Evolutionary conservation across 2,888 invertebrate species (phyloP), one percentile per base, ranked within the genome.

Genomic region (Nymphalis urticae): DNA sequence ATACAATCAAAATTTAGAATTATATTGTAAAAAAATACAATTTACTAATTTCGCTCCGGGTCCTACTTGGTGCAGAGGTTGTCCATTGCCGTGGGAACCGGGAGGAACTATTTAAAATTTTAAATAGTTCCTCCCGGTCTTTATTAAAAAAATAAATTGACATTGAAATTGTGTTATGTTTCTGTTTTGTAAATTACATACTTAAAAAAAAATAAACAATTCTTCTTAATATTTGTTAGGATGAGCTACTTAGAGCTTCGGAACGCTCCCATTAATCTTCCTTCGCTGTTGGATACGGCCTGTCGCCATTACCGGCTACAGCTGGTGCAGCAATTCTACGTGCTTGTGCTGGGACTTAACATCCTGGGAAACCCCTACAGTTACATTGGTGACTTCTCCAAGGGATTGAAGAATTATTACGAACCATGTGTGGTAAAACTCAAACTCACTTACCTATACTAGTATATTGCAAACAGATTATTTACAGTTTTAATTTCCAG

Each of bases 341-440:
- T 97, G 0, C 92, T 96, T 72, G 95, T 97, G 1, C 88, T 97
- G 21, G 97, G 96, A 0, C 88, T 96, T 48, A 96, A 96, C 79
- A 96, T 97, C 42, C 93, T 97, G 24, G 96, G 97, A 8, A 97
- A 97, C 87, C 96, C 96, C 0, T 97, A 96, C 81, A 94, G 94
- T 75, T 87, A 93, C n/a, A 90, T 95, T 13, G 93, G 94, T 53
- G 95, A 95, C 83, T 94, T 95, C 78, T 93, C 94, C 0, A 90
- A 92, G 72, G 94, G 94, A 1, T 83, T 95, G 42, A 94, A 93
- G 69, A 93, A 94, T 69, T 93, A 94, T 81, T 95, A 95, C 80
- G 95, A 95, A 74, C 95, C 95, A 6, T 92, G 90, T 76, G 75
- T 93, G 87, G 95, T 95, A 79, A 88, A 89, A 48, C n/a, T 10